A percentile compares a stretch with the other conserved stretches of the same genome.
These are phyloP conservation scores for Scaptodrosophila lebanonensis DNA, from an alignment of 1,140 invertebrate genomes.

Conservation along the genomic window DNA sequence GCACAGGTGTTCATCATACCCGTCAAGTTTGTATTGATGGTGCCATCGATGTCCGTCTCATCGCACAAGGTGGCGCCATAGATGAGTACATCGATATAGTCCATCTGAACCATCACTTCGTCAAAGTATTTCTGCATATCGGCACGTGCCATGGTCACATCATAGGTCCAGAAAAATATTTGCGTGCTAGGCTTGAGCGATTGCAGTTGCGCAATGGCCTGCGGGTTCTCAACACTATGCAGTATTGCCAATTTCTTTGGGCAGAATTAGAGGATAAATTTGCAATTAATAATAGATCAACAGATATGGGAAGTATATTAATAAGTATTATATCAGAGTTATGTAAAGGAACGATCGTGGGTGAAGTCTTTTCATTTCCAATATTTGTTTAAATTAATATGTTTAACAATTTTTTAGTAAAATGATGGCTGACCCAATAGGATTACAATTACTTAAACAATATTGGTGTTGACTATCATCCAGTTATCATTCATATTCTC, in stretches of 20 bases:
- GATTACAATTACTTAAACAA: too few species aligned
- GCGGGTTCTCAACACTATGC: constrained; percentile 56
- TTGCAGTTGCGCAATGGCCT: constrained; percentile 61
- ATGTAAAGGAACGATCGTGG: too few species aligned
- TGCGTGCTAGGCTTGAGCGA: constrained; percentile 60
- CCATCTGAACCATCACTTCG: constrained; percentile 65
- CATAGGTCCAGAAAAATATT: constrained; percentile 69
- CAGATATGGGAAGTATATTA: too few species aligned
- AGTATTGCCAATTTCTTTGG: constrained; percentile 65
- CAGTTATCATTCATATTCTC: too few species aligned
- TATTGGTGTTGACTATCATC: too few species aligned
- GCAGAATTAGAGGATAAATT: neutral
- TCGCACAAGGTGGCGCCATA: constrained; percentile 60
- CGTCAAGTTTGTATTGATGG: constrained; percentile 66
- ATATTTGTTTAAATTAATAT: too few species aligned
- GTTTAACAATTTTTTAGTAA: too few species aligned
- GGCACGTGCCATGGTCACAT: constrained; percentile 59
- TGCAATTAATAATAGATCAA: too few species aligned
- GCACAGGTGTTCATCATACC: constrained; percentile 68
- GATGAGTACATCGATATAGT: constrained; percentile 70
- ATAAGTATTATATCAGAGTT: too few species aligned
- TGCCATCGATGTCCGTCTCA: constrained; percentile 54
- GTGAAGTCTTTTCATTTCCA: too few species aligned
- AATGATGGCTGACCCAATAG: too few species aligned
- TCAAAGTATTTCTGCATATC: constrained; percentile 72